Evolutionary conservation across 1,140 invertebrate species (phyloP).

Genomic region (Hylyphantes graminicola): DNA sequence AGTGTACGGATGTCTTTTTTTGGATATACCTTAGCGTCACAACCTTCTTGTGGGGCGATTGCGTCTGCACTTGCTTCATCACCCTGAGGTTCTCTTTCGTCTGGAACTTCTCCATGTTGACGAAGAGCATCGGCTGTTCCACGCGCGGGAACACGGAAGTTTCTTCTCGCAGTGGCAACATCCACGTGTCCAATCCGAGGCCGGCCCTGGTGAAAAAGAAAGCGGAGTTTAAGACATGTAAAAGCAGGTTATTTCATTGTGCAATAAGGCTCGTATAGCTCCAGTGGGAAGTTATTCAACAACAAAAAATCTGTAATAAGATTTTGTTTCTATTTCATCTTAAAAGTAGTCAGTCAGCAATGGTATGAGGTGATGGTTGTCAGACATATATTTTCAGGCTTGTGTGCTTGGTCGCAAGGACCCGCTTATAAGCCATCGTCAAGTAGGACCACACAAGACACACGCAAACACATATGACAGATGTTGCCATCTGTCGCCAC

Average conservation of each 20-base stretch:
- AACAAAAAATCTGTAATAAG: not conserved
- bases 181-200: constrained; percentile 77
- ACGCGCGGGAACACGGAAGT: constrained; percentile 69
- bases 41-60: constrained; percentile 65
- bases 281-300: not conserved
- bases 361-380: too few relatives aligned
- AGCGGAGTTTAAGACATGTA: not conserved
- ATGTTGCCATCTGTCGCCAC: too few relatives aligned
- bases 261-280: not conserved
- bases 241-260: not conserved
- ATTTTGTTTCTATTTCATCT: not conserved
- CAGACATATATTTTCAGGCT: too few relatives aligned
- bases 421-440: too few relatives aligned
- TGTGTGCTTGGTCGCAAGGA: too few relatives aligned
- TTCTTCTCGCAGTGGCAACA: constrained; percentile 75
- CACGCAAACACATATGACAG: too few relatives aligned
- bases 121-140: constrained; percentile 73
- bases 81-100: constrained; percentile 73
- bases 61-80: constrained; percentile 68
- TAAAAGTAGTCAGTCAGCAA: too few relatives aligned
- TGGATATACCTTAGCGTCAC: constrained; percentile 72
- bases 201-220: constrained; percentile 68
- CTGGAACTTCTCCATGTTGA: constrained; percentile 78
- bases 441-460: too few relatives aligned
- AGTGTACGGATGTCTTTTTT: too few relatives aligned